A percentile compares a stretch with the other conserved stretches of the same genome.
phyloP scores from a whole-genome alignment of 2,797 vertebrate genomes.

The Eulemur coronatus region DNA sequence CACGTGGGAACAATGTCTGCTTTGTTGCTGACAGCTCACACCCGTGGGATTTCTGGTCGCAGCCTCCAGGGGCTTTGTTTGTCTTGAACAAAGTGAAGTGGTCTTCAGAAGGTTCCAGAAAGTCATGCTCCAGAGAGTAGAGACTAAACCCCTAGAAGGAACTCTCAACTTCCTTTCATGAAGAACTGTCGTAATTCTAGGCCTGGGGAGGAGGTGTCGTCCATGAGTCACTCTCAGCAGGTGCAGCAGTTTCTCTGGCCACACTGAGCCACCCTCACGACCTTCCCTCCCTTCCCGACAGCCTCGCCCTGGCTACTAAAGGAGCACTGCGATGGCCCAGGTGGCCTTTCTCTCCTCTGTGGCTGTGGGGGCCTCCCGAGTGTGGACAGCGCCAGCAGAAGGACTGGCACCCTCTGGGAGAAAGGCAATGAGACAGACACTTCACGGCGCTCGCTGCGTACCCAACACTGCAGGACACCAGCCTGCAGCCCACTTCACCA shows the following conservation, averaged over 20 bases:
- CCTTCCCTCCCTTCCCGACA: background rate
- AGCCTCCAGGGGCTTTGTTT: background rate
- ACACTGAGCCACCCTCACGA: background rate
- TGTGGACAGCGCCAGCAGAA: fast-evolving
- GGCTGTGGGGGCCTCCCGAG: fast-evolving
- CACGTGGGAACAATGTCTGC: fast-evolving
- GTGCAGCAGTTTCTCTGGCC: background rate
- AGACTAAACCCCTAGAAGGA: background rate
- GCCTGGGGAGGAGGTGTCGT: background rate
- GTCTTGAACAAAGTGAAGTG: background rate
- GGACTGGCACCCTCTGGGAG: background rate
- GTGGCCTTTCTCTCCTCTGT: fast-evolving
- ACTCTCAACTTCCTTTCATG: background rate
- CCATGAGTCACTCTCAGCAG: fast-evolving
- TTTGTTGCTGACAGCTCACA: background rate
- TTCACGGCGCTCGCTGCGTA: fast-evolving
- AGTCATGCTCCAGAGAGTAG: background rate
- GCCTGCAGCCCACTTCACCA: fast-evolving
- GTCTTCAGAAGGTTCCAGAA: conserved; percentile 39
- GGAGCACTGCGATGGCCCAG: background rate
- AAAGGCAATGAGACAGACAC: fast-evolving
- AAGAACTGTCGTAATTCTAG: background rate
- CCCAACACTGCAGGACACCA: too few relatives aligned
- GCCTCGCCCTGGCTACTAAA: fast-evolving
- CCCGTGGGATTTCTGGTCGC: background rate